phyloP scores from a whole-genome alignment of 2,888 invertebrate genomes.

The Achlya flavicornis region DNA sequence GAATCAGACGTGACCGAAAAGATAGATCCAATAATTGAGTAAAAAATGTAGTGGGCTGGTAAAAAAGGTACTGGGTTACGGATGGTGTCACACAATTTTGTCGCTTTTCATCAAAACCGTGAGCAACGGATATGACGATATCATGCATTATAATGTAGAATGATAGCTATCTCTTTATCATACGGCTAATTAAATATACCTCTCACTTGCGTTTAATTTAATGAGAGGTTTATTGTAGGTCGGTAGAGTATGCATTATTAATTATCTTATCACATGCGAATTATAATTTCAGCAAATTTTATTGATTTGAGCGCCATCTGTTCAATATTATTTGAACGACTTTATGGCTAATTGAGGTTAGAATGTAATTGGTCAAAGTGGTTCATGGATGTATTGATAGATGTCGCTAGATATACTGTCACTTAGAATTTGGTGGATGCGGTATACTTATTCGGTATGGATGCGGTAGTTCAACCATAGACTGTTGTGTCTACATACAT shows the following conservation, averaged over 20 bases:
- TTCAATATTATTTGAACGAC: background rate
- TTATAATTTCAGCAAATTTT: background rate
- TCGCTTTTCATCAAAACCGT: constrained; percentile 27
- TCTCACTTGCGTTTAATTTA: background rate
- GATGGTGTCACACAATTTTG: background rate
- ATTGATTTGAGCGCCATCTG: background rate
- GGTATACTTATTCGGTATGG: background rate
- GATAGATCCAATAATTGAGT: constrained; percentile 3
- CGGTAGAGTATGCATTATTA: background rate
- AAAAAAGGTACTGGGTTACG: background rate
- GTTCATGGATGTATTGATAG: background rate
- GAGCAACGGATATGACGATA: constrained; percentile 49
- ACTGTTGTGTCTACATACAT: too few species aligned
- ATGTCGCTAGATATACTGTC: background rate
- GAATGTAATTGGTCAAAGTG: background rate
- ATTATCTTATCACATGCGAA: background rate
- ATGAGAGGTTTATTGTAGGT: background rate
- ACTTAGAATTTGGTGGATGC: background rate
- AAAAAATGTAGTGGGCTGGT: background rate
- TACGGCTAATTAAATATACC: background rate
- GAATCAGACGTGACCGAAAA: background rate
- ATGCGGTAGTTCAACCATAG: background rate
- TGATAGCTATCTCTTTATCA: constrained; percentile 16
- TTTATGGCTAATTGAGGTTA: background rate
- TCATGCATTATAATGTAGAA: constrained; percentile 16